A percentile compares a stretch with the other conserved stretches of the same genome.
Evolutionary conservation across 2,113 vertebrate genomes (phyloP).

Genomic region (Malurus alboscapulatus): DNA sequence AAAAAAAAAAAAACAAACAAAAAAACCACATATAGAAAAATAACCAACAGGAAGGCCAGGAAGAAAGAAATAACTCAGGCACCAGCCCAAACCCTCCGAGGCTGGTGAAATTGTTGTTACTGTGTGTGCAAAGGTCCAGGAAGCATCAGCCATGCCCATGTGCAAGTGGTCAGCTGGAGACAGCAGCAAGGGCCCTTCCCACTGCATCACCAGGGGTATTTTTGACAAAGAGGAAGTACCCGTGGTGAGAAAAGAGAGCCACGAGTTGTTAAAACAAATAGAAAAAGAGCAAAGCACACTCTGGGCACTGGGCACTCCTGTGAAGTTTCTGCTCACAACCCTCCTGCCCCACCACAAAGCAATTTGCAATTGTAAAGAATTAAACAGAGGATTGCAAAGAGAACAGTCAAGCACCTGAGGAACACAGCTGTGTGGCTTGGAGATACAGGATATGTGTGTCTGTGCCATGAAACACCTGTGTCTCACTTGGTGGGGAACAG

Average conservation of each 20-base stretch:
- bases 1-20: not conserved
- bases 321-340: conserved; percentile 24
- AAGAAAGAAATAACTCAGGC: not conserved
- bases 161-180: not conserved
- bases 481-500: too few species aligned
- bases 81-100: rapidly evolving
- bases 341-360: not conserved
- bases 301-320: not conserved
- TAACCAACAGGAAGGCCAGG: not conserved
- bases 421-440: not conserved
- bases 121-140: not conserved
- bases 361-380: not conserved
- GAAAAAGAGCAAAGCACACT: not conserved
- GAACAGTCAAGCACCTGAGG: not conserved
- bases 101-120: not conserved
- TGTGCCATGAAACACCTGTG: not conserved
- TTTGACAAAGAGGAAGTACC: conserved; percentile 32
- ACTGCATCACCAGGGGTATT: rapidly evolving
- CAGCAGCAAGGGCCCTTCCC: not conserved
- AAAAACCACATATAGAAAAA: not conserved
- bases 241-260: conserved; percentile 48
- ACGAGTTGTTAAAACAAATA: not conserved
- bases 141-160: not conserved
- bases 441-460: rapidly evolving
- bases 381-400: not conserved